Base-by-base conservation (phyloP, 2,113 vertebrate genomes). In the Scophthalmus maximus region DNA sequence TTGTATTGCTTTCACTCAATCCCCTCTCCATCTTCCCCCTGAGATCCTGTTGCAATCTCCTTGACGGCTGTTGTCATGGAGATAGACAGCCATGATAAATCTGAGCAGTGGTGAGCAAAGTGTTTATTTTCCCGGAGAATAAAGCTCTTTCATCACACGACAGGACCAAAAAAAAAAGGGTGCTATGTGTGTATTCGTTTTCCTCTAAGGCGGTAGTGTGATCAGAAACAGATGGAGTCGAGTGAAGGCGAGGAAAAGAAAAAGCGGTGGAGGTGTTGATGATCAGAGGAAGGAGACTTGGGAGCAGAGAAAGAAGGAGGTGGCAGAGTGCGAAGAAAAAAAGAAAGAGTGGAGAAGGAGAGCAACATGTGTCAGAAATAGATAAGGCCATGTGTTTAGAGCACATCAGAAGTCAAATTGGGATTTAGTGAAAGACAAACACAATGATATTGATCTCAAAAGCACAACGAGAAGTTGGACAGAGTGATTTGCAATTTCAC, bases 1-100 rank as follows among this genome's bases (percentile, higher is more conserved):
- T 57, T 44, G 14, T n/a, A n/a, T n/a, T n/a, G n/a, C 93, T 94
- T 94, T 34, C 91, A 85, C 40, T 95, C 52, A 38, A 60, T 69
- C 34, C 40, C 32, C 26, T 52, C 23, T 60, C 55, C 46, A 66
- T 78, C 56, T 64, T 76, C 51, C 51, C 4, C 47, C 52, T 68
- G 44, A 42, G 53, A 77, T 82, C n/a, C 55, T 44, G 49, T 53
- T 65, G 44, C 52, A 18, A 79, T 79, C 71, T 76, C 59, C 18
- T 47, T 70, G 42, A 53, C 61, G 51, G 58, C 34, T 70, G 84
- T 89, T 79, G 79, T 83, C 81, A 92, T 91, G 81, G 86, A 67
- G 79, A 89, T 70, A 32, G 73, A 63, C 57, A 51, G 65, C 68
- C 59, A 69, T 46, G 65, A 78, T 75, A 36, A 69, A 78, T 57